Percentiles rank a stretch among this genome's conserved stretches.
phyloP scores from a whole-genome alignment of 2,888 invertebrate genomes.

The Dryomyza anilis region DNA sequence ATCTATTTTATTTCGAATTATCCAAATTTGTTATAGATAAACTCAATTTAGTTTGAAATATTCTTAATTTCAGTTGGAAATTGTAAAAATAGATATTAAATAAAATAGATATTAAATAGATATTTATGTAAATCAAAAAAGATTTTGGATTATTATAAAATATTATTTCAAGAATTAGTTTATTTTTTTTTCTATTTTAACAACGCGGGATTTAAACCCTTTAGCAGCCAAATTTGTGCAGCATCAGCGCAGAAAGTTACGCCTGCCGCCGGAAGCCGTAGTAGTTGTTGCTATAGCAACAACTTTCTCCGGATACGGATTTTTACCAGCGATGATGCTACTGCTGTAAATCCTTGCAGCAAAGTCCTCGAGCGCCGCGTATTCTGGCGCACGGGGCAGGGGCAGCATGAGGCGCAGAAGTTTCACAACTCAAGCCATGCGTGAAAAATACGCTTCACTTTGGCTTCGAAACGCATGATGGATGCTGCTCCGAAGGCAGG shows the following conservation, averaged over 20 bases:
- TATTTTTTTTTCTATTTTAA: not conserved
- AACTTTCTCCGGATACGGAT: not conserved
- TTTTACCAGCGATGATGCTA: not conserved
- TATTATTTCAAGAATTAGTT: too few relatives aligned
- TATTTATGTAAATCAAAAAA: not conserved
- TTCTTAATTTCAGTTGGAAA: too few relatives aligned
- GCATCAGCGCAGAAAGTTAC: not conserved
- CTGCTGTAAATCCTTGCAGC: not conserved
- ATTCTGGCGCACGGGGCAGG: too few relatives aligned
- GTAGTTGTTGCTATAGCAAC: not conserved
- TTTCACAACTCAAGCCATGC: constrained; percentile 17
- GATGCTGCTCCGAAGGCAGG: constrained; percentile 8
- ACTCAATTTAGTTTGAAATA: too few relatives aligned
- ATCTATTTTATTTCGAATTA: too few relatives aligned
- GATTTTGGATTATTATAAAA: too few relatives aligned
- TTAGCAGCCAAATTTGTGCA: constrained; percentile 4
- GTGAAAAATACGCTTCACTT: constrained; percentile 21
- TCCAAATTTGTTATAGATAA: too few relatives aligned
- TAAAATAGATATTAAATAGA: too few relatives aligned
- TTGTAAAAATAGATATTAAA: too few relatives aligned
- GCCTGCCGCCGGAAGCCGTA: not conserved
- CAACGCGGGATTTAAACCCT: too few relatives aligned
- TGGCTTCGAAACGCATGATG: constrained; percentile 16
- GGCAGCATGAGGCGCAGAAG: not conserved
- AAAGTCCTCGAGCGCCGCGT: not conserved